Conservation (phyloP, 37 sponge, comb jelly and placozoan species). For the Dysidea cf. avara region DNA sequence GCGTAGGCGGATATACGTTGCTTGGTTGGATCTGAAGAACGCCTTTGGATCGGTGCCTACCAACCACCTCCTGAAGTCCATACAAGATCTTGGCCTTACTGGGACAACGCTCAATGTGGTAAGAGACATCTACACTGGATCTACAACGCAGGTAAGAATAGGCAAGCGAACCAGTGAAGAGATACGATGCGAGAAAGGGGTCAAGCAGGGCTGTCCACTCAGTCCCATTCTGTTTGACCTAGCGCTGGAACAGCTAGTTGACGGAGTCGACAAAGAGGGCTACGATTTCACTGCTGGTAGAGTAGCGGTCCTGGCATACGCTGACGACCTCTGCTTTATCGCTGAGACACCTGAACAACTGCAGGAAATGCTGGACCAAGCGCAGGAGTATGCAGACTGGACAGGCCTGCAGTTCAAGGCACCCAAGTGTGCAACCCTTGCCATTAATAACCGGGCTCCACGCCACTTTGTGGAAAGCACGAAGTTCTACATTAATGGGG, state of each 20-base stretch:
- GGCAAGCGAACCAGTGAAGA: neutral
- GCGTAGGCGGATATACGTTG: constrained; percentile 10
- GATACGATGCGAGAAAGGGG: neutral
- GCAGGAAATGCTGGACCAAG: constrained; percentile 1
- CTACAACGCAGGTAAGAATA: neutral
- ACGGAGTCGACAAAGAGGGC: neutral
- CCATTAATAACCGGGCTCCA: too few species aligned
- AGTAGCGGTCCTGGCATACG: constrained; percentile 9
- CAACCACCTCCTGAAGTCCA: constrained; percentile 11
- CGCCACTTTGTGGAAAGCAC: neutral
- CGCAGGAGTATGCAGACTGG: constrained; percentile 17
- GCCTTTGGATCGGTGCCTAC: constrained; percentile 54
- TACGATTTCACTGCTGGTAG: too few species aligned
- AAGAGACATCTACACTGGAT: constrained; percentile 26
- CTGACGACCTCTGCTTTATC: constrained; percentile 37
- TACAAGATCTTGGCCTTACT: constrained; percentile 4
- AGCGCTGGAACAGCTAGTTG: constrained; percentile 15
- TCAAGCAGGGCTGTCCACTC: neutral
- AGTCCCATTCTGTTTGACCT: constrained; percentile 41
- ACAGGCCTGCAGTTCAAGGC: constrained; percentile 26
- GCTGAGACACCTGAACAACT: too few species aligned
- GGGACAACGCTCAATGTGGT: neutral
- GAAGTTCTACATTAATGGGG: too few species aligned
- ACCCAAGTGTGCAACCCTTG: constrained; percentile 21
- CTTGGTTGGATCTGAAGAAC: constrained; percentile 61